These are phyloP conservation scores for Pandemis heparana DNA, from an alignment of 2,888 invertebrate species.

Conservation along the genomic window DNA sequence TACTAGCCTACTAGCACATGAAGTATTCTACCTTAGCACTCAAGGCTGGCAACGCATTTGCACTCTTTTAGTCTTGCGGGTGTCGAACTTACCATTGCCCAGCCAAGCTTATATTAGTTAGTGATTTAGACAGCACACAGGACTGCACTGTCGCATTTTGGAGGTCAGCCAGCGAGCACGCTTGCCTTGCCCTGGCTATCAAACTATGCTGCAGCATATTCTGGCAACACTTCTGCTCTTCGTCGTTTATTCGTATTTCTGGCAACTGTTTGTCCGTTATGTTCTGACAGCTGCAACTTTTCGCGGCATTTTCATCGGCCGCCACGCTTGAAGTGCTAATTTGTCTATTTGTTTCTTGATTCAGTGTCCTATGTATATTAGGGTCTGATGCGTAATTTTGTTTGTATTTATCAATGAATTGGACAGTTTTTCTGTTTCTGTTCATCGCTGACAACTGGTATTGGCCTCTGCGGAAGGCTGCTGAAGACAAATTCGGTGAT, in stretches of 20 bases:
- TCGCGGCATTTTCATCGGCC: conserved; percentile 51
- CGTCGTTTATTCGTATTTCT: conserved; percentile 56
- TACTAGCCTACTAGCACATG: too few species aligned
- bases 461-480: conserved; percentile 64
- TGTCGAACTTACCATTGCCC: conserved; percentile 53
- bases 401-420: conserved; percentile 64
- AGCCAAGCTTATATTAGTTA: conserved; percentile 61
- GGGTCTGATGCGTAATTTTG: conserved; percentile 72
- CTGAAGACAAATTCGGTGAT: conserved; percentile 69
- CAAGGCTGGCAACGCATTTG: too few species aligned
- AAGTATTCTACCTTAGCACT: too few species aligned
- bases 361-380: conserved; percentile 65
- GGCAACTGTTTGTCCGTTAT: conserved; percentile 48
- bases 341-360: conserved; percentile 44
- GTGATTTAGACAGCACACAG: conserved; percentile 62
- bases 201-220: conserved; percentile 67
- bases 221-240: conserved; percentile 48
- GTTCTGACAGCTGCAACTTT: conserved; percentile 54
- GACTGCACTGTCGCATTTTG: conserved; percentile 57
- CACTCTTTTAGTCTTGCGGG: too few species aligned
- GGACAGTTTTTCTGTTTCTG: conserved; percentile 62
- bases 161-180: conserved; percentile 72
- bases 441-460: conserved; percentile 76
- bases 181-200: conserved; percentile 67
- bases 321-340: conserved; percentile 52